Evolutionary conservation across 2,888 invertebrate species (phyloP).

Genomic region (Heteropelma amictum): DNA sequence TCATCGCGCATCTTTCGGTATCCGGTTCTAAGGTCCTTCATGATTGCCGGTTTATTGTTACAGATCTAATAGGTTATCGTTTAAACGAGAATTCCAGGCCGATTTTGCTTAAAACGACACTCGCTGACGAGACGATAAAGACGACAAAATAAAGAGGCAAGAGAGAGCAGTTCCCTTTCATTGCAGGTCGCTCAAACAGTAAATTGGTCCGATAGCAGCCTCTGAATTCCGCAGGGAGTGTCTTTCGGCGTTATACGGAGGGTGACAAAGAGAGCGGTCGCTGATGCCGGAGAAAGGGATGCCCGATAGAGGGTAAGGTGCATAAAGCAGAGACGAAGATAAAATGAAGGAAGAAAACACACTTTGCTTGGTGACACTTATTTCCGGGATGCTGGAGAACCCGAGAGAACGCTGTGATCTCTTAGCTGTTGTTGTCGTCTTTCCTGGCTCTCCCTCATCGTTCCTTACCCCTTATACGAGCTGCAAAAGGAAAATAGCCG

Average conservation of each 20-base stretch:
- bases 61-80: too few relatives aligned
- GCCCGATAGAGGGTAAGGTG: constrained; percentile 12
- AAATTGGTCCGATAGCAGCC: constrained; percentile 20
- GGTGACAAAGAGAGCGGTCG: constrained; percentile 47
- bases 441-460: background rate
- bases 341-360: constrained; percentile 21
- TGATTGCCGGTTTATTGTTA: too few relatives aligned
- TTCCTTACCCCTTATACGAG: constrained; percentile 12
- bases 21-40: too few relatives aligned
- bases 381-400: constrained; percentile 10
- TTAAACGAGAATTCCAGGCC: too few relatives aligned
- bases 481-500: constrained; percentile 56
- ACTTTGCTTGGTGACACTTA: constrained; percentile 6
- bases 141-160: background rate
- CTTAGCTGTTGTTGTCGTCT: constrained; percentile 17
- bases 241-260: constrained; percentile 19
- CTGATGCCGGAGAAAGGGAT: constrained; percentile 27
- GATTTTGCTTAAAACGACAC: too few relatives aligned
- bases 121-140: constrained; percentile 10
- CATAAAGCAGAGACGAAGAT: constrained; percentile 14
- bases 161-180: constrained; percentile 4
- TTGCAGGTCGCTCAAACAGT: background rate
- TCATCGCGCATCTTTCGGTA: too few relatives aligned
- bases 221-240: constrained; percentile 25
- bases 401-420: constrained; percentile 30